Conservation (phyloP, 2,113 vertebrate species). For the Machaerirhynchus nigripectus region DNA sequence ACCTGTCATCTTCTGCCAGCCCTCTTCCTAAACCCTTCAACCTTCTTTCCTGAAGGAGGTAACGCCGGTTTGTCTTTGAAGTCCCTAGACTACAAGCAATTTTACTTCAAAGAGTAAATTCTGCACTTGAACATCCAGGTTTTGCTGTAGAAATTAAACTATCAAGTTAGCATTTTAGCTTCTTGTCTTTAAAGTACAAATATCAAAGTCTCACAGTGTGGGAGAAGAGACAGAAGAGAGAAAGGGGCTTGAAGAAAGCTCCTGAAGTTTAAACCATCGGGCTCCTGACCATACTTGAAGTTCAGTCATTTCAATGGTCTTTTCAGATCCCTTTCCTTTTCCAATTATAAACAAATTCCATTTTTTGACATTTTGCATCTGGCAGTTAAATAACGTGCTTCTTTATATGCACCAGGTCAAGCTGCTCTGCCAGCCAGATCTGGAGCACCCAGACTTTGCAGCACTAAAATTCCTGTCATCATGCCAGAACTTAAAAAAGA, state of each 20-base stretch:
- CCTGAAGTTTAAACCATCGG: not conserved
- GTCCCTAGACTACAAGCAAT: not conserved
- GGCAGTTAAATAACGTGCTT: not conserved
- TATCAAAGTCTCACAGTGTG: not conserved
- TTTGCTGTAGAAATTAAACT: conserved; percentile 9
- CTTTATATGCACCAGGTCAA: not conserved
- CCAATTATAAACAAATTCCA: not conserved
- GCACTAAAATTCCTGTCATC: not conserved
- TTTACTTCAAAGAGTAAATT: conserved; percentile 38
- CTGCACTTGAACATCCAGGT: not conserved
- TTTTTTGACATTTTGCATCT: not conserved
- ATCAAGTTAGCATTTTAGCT: not conserved
- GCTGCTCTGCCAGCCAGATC: not conserved
- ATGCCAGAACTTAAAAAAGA: not conserved
- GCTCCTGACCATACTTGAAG: not conserved
- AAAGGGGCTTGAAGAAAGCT: not conserved
- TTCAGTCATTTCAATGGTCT: not conserved
- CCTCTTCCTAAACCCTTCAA: not conserved
- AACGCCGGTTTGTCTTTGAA: conserved; percentile 26
- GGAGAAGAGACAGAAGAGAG: not conserved
- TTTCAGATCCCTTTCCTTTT: not conserved
- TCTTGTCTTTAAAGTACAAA: not conserved
- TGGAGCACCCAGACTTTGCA: not conserved
- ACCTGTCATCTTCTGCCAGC: conserved; percentile 43
- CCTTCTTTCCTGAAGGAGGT: not conserved